Evolutionary conservation across 2,888 invertebrate species (phyloP), one percentile per base, ranked within the genome.

Genomic region (Calameuta idolon): DNA sequence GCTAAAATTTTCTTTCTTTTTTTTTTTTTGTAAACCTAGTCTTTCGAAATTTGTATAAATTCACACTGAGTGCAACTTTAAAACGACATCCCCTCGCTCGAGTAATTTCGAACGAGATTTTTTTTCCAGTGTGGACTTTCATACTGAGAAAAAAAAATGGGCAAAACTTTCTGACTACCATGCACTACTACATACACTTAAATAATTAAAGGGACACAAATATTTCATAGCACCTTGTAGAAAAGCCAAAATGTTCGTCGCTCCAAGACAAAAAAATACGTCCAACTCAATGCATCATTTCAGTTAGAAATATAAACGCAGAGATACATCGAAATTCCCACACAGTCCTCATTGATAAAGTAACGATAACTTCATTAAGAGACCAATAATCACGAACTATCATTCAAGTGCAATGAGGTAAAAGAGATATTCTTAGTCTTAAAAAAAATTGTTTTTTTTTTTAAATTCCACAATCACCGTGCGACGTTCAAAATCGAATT

Each of bases 221-320:
- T 34, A 35, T 74, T 74, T 12, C 74, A 37, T 74, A 74, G 74
- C 74, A 74, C 74, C 74, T 30, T 35, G 33, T 31, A 71, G 33
- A 71, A 71, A 71, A 55, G 15, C 23, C 55, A 23, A 55, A 40
- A 55, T 55, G 23, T 55, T 55, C 55, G 23, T 55, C 23, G 55
- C 55, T 55, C 55, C 23, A 55, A 55, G 55, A 55, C 23, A 55
- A 5, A 55, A 37, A 37, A 12, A 23, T 23, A 55, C 23, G 23
- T 23, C 23, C 1, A 55, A 2, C 55, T 23, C 23, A 55, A 55
- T 55, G 55, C 55, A 55, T 55, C 55, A 2, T 55, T 55, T 23
- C 23, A 55, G 55, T 55, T 23, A 23, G 9, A 55, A 55, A 15
- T 55, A 23, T 55, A 55, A 55, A 55, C 55, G 23, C 55, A 23